Evolutionary conservation across 1,140 invertebrate species (phyloP), one percentile per base, ranked within the genome.

Genomic region (Atta colombica): DNA sequence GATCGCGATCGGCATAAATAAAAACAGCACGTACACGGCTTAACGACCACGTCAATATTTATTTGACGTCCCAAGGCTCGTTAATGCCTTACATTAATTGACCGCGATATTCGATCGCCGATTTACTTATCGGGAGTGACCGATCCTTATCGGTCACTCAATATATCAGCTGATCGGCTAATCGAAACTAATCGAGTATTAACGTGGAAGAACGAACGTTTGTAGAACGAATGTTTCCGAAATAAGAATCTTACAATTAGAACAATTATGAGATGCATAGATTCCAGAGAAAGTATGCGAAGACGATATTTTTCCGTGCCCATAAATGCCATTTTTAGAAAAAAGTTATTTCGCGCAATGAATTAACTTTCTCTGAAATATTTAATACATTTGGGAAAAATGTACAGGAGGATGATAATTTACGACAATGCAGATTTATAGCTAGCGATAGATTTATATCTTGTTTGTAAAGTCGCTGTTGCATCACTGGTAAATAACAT

Each of bases 1-100:
- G 80, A 74, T 82, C 55, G 68, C 80, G 80, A 75, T 51, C 80
- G 80, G 58, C 55, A 82, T 84, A 84, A 84, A 84, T 84, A 84
- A 84, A 84, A 84, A 84, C 25, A 49, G 58, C 35, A 69, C 49
- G 49, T 39, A 45, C 80, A 2, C 69, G 55, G 55, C 69, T 74
- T 84, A 84, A 74, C 69, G 80, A 35, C 16, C 55, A 49, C 80
- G 69, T 75, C 80, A 51, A 74, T 84, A 75, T 84, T 84, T 84
- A 84, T 84, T 84, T 84, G 69, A 84, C 49, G 12, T 49, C 69
- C 55, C 53, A 35, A 71, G 69, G 39, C 80, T 61, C 69, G 49
- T 84, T 74, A 74, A 61, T 84, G 55, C 39, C 80, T 84, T 74
- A 61, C 28, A 61, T 75, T 84, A 84, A 84, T 84, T 39, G 45